These are phyloP conservation scores for Papilio polyxenes DNA, from an alignment of 1,140 invertebrate species.

Conservation along the genomic window DNA sequence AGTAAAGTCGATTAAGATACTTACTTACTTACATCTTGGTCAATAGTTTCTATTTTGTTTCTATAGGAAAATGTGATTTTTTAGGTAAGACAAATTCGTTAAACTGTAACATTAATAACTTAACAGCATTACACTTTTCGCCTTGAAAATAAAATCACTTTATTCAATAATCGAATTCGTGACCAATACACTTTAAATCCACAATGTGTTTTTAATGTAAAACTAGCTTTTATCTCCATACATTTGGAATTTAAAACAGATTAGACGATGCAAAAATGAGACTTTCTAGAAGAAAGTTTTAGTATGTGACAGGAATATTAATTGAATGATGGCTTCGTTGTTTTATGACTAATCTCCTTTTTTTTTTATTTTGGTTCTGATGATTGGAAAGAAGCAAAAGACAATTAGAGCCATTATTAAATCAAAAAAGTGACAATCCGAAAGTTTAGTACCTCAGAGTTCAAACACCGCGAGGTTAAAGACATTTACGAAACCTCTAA, in stretches of 20 bases:
- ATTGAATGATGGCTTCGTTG: neutral
- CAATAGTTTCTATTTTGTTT: neutral
- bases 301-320: conserved; percentile 5
- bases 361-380: neutral
- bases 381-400: neutral
- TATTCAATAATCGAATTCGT: neutral
- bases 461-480: neutral
- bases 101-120: neutral
- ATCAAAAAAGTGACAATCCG: neutral
- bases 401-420: neutral
- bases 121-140: too few relatives aligned
- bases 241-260: conserved; percentile 24
- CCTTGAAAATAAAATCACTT: too few relatives aligned
- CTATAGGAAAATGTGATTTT: neutral
- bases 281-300: conserved; percentile 19
- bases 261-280: conserved; percentile 10
- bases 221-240: conserved; percentile 22
- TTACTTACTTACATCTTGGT: neutral
- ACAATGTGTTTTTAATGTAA: neutral
- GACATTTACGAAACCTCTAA: neutral
- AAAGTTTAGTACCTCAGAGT: neutral
- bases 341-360: neutral
- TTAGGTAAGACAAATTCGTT: neutral
- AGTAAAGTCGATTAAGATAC: neutral
- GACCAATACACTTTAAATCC: neutral